Conservation (phyloP, 2,113 vertebrate species). For the human (Homo sapiens) region DNA sequence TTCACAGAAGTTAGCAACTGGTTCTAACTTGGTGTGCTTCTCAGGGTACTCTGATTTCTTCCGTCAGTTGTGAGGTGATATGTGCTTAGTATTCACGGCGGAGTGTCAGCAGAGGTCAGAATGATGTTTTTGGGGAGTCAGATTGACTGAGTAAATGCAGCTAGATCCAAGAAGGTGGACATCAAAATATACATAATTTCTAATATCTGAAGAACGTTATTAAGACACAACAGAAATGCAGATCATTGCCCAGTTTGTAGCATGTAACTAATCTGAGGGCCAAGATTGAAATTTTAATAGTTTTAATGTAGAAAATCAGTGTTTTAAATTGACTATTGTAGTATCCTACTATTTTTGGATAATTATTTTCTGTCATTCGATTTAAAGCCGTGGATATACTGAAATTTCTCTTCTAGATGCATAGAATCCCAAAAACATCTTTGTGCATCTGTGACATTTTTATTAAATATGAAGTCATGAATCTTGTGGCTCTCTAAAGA, state of each 20-base stretch:
- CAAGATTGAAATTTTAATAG: too few species aligned
- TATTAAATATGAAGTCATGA: constrained; percentile 67
- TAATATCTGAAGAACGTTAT: neutral
- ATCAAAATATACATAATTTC: neutral
- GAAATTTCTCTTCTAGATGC: constrained; percentile 21
- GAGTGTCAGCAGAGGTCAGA: neutral
- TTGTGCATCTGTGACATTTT: constrained; percentile 67
- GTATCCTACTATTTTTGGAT: constrained; percentile 20
- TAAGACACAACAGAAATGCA: constrained; percentile 16
- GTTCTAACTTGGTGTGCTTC: neutral
- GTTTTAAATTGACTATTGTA: constrained; percentile 10
- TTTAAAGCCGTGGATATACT: constrained; percentile 8
- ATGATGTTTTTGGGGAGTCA: neutral
- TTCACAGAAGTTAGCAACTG: constrained; percentile 26
- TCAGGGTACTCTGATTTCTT: neutral
- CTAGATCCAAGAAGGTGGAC: neutral
- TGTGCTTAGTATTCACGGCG: constrained; percentile 20
- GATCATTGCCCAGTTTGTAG: neutral
- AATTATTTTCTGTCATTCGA: constrained; percentile 6
- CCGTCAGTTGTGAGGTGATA: constrained; percentile 24
- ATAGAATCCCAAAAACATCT: neutral
- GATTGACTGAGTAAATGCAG: neutral
- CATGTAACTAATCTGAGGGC: neutral
- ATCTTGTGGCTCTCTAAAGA: constrained; percentile 63
- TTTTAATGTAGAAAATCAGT: neutral